These are phyloP conservation scores for Crenichthys baileyi DNA, from an alignment of 2,797 vertebrate species.

Conservation along the genomic window DNA sequence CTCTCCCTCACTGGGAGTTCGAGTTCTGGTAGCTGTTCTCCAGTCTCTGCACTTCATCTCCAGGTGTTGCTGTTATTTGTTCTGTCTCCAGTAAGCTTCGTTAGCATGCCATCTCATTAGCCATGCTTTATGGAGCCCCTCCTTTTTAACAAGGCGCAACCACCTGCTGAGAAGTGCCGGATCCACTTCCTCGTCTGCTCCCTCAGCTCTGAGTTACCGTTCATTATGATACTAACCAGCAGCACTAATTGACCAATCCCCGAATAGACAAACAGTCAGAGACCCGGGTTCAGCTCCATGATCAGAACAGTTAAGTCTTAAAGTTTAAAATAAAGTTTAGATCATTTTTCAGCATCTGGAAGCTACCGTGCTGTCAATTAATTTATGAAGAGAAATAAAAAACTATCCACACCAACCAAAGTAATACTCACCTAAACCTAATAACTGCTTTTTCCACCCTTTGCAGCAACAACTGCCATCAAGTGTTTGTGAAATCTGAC, in stretches of 20 bases:
- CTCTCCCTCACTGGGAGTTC: not conserved
- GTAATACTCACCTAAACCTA: not conserved
- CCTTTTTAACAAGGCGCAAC: constrained; percentile 54
- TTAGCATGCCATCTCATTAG: constrained; percentile 62
- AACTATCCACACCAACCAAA: too few relatives aligned
- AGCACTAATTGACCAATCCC: constrained; percentile 19
- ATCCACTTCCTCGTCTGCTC: constrained; percentile 58
- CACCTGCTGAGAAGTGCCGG: constrained; percentile 37
- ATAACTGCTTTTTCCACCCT: too few relatives aligned
- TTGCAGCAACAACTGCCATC: not conserved
- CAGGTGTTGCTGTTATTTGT: too few relatives aligned
- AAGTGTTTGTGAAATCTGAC: too few relatives aligned
- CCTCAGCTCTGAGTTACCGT: constrained; percentile 12
- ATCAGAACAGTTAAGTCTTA: constrained; percentile 31
- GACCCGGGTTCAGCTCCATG: constrained; percentile 9
- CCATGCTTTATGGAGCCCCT: constrained; percentile 55
- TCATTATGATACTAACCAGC: constrained; percentile 48
- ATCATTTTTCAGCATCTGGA: constrained; percentile 33
- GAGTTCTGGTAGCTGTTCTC: not conserved
- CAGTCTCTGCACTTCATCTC: not conserved
- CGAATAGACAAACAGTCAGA: constrained; percentile 15
- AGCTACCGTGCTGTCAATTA: constrained; percentile 21
- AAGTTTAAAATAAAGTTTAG: constrained; percentile 11
- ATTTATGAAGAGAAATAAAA: not conserved
- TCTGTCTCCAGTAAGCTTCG: constrained; percentile 27